These are phyloP conservation scores for Lacerta bilineata DNA, from an alignment of 2,797 vertebrate genomes.

Conservation along the genomic window DNA sequence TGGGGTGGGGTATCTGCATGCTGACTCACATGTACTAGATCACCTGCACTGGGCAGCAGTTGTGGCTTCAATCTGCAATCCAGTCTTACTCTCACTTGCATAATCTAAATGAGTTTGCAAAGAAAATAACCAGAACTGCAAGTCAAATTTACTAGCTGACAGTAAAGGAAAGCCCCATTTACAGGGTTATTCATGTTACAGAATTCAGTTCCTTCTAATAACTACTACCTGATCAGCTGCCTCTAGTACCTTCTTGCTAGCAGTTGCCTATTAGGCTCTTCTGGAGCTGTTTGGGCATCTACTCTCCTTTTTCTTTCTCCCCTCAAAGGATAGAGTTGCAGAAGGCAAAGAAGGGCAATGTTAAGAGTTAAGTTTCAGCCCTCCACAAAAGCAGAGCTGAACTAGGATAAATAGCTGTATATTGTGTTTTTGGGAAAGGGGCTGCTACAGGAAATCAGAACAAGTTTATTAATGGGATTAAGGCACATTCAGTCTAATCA, in stretches of 20 bases:
- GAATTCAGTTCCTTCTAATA: not conserved
- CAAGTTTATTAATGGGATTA: not conserved
- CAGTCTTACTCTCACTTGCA: constrained; percentile 77
- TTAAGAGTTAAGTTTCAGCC: not conserved
- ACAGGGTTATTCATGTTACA: constrained; percentile 21
- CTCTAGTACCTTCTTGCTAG: not conserved
- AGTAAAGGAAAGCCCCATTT: constrained; percentile 50
- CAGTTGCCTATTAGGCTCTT: not conserved
- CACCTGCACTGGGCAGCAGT: constrained; percentile 76
- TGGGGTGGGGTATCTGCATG: constrained; percentile 73
- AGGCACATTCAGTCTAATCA: constrained; percentile 12
- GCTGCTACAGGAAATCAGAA: not conserved
- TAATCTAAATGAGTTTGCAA: constrained; percentile 77
- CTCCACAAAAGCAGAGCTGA: not conserved
- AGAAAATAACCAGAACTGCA: constrained; percentile 67
- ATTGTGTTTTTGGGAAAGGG: not conserved
- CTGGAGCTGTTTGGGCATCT: not conserved
- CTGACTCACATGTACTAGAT: constrained; percentile 79
- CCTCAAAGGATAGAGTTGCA: not conserved
- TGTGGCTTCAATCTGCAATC: constrained; percentile 78
- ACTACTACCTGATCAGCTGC: not conserved
- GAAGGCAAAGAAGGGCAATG: too few relatives aligned
- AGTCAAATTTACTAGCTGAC: constrained; percentile 56
- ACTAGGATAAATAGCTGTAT: not conserved
- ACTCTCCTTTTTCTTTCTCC: not conserved